Evolutionary conservation across 1,140 invertebrate species (phyloP).

Genomic region (Saccostrea echinata): DNA sequence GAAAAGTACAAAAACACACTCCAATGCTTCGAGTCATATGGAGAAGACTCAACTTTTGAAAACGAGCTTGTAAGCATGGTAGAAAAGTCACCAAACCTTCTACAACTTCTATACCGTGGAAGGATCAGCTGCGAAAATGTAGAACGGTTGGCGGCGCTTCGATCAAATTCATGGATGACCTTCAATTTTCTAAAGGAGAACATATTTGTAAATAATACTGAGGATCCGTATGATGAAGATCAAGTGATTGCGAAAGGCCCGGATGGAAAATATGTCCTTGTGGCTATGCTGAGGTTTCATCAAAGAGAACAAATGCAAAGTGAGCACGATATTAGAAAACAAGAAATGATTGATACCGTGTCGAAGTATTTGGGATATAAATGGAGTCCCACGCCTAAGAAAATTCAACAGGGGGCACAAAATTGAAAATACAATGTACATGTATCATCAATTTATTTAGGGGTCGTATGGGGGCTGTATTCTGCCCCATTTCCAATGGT

Average conservation of each 20-base stretch:
- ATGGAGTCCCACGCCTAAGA: constrained; percentile 2
- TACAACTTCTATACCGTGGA: constrained; percentile 38
- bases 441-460: too few species aligned
- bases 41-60: constrained; percentile 6
- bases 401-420: neutral
- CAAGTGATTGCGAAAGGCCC: constrained; percentile 32
- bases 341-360: constrained; percentile 27
- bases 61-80: constrained; percentile 38
- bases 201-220: constrained; percentile 9
- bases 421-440: neutral
- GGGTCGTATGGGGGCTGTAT: too few species aligned
- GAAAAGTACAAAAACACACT: constrained; percentile 39
- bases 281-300: constrained; percentile 23
- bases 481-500: too few species aligned
- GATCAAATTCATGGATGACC: constrained; percentile 11
- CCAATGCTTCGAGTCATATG: constrained; percentile 32
- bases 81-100: neutral
- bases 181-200: neutral
- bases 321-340: neutral
- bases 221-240: constrained; percentile 31
- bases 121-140: constrained; percentile 19
- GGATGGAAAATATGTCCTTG: constrained; percentile 39
- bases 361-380: constrained; percentile 29
- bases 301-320: neutral
- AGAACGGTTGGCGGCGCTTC: constrained; percentile 30